Base-by-base conservation (phyloP, 2,888 invertebrate genomes). In the Drosophila leonis region DNA sequence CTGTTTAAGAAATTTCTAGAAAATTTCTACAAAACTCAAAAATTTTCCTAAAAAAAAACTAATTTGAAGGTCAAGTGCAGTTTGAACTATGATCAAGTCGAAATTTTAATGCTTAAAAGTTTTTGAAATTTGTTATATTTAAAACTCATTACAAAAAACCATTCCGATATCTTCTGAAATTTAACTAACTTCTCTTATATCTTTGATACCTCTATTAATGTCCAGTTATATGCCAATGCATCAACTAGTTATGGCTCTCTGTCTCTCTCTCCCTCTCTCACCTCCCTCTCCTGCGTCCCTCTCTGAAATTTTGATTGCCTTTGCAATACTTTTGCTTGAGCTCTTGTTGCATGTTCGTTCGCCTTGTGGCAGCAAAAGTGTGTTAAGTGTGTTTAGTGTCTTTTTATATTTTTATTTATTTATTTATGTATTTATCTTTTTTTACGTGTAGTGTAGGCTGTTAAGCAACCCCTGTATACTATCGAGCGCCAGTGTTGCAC, bases 341-440 rank as follows among this genome's bases (percentile, higher is more conserved):
- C 68, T 66, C 48, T 29, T 27, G 49, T 59, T 39, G 68, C 68
- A 51, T 70, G 68, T 68, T n/a, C n/a, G n/a, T n/a, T 66, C 67
- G 66, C 66, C 66, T n/a, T 42, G 59, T 60, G 60, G 72, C 44
- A 46, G 20, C 52, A 20, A 75, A 73, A 69, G 64, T 80, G 77
- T 80, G 80, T 80, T 78, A 80, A 72, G 74, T 77, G 77, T 65
- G 42, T 39, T 42, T 29, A 13, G 8, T 13, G 29, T 55, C 12
- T 44, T 24, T 44, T 44, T 5, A 13, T 24, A 12, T 24, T 2
- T 24, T 29, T 29, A 1, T 27, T 5, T 46, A n/a, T n/a, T n/a
- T 29, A 29, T 48, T 31, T 49, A 9, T n/a, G n/a, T n/a, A n/a
- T n/a, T n/a, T n/a, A n/a, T n/a, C n/a, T 12, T 37, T 27, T 27